A percentile compares a stretch with the other conserved stretches of the same genome.
Conservation (phyloP, 1,140 invertebrate species). For the Saccostrea glomerata region DNA sequence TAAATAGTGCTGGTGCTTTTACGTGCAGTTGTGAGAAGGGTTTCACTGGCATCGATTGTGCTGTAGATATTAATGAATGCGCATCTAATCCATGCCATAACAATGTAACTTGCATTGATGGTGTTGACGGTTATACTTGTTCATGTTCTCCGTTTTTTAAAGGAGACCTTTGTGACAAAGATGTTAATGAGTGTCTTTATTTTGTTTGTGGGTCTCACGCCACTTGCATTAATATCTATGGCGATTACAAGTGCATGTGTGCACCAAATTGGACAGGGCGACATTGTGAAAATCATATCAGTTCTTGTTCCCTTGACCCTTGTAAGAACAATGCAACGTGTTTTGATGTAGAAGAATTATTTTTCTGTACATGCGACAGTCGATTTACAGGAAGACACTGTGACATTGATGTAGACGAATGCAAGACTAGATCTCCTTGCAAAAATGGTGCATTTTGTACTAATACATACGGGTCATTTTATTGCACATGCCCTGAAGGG, state of each 20-base stretch:
- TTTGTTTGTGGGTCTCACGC: not conserved
- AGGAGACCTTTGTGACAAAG: slow-evolving; percentile 39
- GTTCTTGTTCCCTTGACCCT: not conserved
- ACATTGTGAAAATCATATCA: not conserved
- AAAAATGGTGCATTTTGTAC: slow-evolving; percentile 32
- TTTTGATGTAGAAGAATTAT: slow-evolving; percentile 40
- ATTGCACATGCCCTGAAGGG: slow-evolving; percentile 26
- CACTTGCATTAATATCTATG: not conserved
- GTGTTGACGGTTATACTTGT: slow-evolving; percentile 39
- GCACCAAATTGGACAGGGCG: slow-evolving; percentile 15
- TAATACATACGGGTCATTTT: not conserved
- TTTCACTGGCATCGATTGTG: not conserved
- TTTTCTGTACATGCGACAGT: slow-evolving; percentile 1
- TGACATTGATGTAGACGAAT: slow-evolving; percentile 39
- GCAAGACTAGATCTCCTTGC: not conserved
- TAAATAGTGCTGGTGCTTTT: not conserved
- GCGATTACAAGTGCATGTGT: slow-evolving; percentile 14
- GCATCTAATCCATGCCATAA: slow-evolving; percentile 15
- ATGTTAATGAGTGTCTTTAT: slow-evolving; percentile 22
- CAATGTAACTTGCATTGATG: slow-evolving; percentile 48
- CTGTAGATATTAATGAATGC: not conserved
- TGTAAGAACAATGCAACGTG: slow-evolving; percentile 51
- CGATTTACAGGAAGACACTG: not conserved
- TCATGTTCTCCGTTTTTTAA: slow-evolving; percentile 35
- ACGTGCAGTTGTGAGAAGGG: not conserved